Conservation (phyloP, 1,140 invertebrate species). For the Augochlora pura region DNA sequence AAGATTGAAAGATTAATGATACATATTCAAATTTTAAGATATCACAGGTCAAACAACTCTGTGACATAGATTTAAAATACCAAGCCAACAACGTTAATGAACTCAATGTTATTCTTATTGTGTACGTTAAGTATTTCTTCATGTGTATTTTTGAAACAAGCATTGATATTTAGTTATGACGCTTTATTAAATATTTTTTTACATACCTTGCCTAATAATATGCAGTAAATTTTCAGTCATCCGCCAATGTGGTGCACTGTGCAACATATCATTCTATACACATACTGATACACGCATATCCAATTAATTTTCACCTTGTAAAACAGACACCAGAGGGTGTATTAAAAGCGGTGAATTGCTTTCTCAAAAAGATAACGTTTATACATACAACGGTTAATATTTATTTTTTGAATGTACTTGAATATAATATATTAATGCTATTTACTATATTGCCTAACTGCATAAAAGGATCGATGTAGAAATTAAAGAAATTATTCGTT, state of each 20-base stretch:
- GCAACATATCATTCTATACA: slow-evolving; percentile 36
- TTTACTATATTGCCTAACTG: neutral
- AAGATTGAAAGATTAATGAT: slow-evolving; percentile 19
- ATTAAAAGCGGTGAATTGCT: slow-evolving; percentile 5
- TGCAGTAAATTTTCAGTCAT: slow-evolving; percentile 48
- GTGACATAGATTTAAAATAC: slow-evolving; percentile 50
- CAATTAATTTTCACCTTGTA: slow-evolving; percentile 46
- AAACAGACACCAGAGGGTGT: slow-evolving; percentile 33
- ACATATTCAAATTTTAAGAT: slow-evolving; percentile 31
- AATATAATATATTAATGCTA: neutral
- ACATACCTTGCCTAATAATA: slow-evolving; percentile 47
- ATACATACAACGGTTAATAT: neutral
- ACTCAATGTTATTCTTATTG: slow-evolving; percentile 6
- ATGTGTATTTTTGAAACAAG: neutral
- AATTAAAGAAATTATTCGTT: neutral
- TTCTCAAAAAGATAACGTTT: slow-evolving; percentile 3
- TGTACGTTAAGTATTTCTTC: slow-evolving; percentile 5
- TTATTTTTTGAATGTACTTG: neutral
- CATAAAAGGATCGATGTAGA: neutral
- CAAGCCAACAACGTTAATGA: slow-evolving; percentile 31
- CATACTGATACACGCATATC: slow-evolving; percentile 23
- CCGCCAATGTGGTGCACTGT: slow-evolving; percentile 53
- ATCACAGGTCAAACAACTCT: slow-evolving; percentile 51
- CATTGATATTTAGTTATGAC: neutral
- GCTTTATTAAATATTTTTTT: slow-evolving; percentile 7